These are phyloP conservation scores for Pedionomus torquatus DNA, from an alignment of 2,113 vertebrate species.

Conservation along the genomic window DNA sequence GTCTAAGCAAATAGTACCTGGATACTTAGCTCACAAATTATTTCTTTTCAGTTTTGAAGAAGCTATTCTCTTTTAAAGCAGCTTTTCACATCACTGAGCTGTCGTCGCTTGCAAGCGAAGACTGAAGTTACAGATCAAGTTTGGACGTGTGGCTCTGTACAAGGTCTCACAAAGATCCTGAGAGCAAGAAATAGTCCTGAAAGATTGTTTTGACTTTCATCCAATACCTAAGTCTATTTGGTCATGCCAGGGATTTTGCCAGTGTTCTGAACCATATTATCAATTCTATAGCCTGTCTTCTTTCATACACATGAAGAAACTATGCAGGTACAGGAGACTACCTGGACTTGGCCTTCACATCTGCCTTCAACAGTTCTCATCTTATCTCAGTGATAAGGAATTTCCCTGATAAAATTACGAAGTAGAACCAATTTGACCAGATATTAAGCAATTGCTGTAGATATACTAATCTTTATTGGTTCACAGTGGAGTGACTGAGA, in stretches of 20 bases:
- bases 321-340: neutral
- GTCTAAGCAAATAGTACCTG: neutral
- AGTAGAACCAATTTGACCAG: neutral
- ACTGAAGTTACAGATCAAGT: slow-evolving; percentile 29
- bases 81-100: slow-evolving; percentile 21
- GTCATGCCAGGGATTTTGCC: neutral
- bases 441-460: slow-evolving; percentile 20
- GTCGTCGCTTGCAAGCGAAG: neutral
- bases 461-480: slow-evolving; percentile 37
- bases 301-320: neutral
- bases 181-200: neutral
- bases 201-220: slow-evolving; percentile 26
- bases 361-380: slow-evolving; percentile 9
- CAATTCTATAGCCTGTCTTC: neutral
- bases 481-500: neutral
- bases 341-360: slow-evolving; percentile 9
- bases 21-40: neutral
- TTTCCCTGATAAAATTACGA: slow-evolving; percentile 4
- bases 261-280: neutral
- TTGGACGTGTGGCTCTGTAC: neutral
- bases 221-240: neutral
- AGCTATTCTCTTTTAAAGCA: neutral
- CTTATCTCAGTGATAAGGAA: slow-evolving; percentile 21
- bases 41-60: slow-evolving; percentile 3
- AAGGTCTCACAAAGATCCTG: neutral